These are phyloP conservation scores for Coracopsis vasa DNA, from an alignment of 2,113 vertebrate genomes.

Conservation along the genomic window DNA sequence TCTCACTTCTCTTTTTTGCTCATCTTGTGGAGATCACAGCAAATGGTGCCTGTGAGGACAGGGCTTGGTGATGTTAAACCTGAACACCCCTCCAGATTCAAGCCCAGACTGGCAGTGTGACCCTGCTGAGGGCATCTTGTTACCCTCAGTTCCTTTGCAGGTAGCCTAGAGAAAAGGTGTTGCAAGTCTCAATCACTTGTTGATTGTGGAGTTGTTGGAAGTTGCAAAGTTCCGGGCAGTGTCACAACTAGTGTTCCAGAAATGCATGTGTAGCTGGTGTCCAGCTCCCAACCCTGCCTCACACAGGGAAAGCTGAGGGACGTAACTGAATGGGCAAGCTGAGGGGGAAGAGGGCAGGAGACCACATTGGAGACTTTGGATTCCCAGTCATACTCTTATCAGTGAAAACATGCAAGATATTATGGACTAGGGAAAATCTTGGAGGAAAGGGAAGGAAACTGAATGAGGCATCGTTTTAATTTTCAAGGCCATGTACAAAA, in stretches of 20 bases:
- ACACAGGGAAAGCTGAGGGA: not conserved
- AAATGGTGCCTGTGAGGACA: not conserved
- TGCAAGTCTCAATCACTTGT: not conserved
- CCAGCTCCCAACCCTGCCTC: not conserved
- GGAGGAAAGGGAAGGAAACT: not conserved
- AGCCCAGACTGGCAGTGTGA: not conserved
- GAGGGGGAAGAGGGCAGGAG: not conserved
- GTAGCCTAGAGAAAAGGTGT: not conserved
- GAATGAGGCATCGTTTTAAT: not conserved
- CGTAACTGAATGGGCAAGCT: not conserved
- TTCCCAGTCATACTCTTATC: not conserved
- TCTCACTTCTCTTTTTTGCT: not conserved
- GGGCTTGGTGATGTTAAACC: not conserved
- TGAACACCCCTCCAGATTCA: not conserved
- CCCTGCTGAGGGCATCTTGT: not conserved
- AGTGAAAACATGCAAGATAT: not conserved
- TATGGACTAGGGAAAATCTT: not conserved
- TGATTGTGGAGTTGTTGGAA: not conserved
- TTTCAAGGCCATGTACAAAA: not conserved
- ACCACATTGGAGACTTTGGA: not conserved
- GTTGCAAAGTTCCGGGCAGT: accelerated
- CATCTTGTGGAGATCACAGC: not conserved
- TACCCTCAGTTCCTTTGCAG: not conserved
- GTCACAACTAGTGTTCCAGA: not conserved
- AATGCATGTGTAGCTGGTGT: not conserved